Conservation (phyloP, 2,797 vertebrate species). For the Typhlichthys eigenmanni region DNA sequence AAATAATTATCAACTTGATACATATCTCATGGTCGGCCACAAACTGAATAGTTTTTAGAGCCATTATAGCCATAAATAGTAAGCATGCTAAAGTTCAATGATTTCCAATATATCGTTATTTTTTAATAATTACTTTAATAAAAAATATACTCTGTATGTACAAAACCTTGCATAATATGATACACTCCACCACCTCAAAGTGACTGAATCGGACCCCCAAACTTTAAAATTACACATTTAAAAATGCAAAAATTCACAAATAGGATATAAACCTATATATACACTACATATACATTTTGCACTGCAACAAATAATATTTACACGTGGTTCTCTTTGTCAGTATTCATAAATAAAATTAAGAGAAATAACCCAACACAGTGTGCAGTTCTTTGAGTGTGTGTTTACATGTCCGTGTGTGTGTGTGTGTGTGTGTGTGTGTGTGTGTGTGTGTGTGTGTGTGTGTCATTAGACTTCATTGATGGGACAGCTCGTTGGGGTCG, state of each 20-base stretch:
- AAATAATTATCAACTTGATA: slow-evolving; percentile 67
- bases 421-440: slow-evolving; percentile 1
- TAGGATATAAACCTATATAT: slow-evolving; percentile 46
- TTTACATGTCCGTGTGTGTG: too few species aligned
- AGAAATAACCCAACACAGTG: slow-evolving; percentile 30
- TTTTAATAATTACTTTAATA: slow-evolving; percentile 65
- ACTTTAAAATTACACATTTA: slow-evolving; percentile 55
- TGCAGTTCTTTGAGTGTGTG: slow-evolving; percentile 43
- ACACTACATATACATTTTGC: slow-evolving; percentile 37
- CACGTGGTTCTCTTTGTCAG: slow-evolving; percentile 49
- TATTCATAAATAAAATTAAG: slow-evolving; percentile 55
- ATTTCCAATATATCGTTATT: slow-evolving; percentile 63
- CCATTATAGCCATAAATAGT: slow-evolving; percentile 65
- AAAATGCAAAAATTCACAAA: slow-evolving; percentile 58
- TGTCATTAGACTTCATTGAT: slow-evolving; percentile 58
- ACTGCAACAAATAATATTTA: slow-evolving; percentile 39
- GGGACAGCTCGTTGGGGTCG: slow-evolving; percentile 81
- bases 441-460: slow-evolving; percentile 5
- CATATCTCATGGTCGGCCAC: slow-evolving; percentile 44
- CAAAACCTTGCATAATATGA: slow-evolving; percentile 79
- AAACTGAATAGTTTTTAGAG: slow-evolving; percentile 45
- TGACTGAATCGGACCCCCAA: slow-evolving; percentile 61
- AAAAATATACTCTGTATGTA: slow-evolving; percentile 81
- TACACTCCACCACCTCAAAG: slow-evolving; percentile 68
- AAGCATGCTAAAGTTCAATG: slow-evolving; percentile 75